Base-by-base conservation (phyloP, 1,140 invertebrate genomes). In the Druon quercuslanigerum region DNA sequence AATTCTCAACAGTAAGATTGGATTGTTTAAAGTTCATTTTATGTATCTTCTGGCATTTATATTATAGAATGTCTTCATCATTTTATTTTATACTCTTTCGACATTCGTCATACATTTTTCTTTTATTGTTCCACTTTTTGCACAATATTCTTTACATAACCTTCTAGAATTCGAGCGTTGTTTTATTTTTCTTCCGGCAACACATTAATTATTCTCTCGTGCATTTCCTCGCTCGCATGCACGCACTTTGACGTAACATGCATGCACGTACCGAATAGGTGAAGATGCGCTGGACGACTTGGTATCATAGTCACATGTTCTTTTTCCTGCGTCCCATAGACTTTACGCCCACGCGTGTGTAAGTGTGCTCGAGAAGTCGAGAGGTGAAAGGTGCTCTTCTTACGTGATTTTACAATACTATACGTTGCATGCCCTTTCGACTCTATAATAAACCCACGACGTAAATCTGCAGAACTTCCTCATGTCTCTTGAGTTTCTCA, bases 351-450 rank as follows among this genome's bases (percentile, higher is more conserved):
- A 66, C 71, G 74, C 74, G 70, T 14, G 75, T 66, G 51, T 50
- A 17, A 50, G 25, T 70, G 71, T 46, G 51, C 40, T 17, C 57
- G 56, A 56, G 60, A 82, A 57, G 50, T 52, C 20, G 74, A 70
- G 85, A 88, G 87, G 86, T 86, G 85, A 88, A 87, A 87, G 85
- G 85, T 88, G 84, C 86, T 89, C 86, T 85, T 88, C 86, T 89
- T 88, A 89, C 85, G 87, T 87, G 87, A 89, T 85, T 88, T 82
- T 85, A 87, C 83, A 87, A 86, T 87, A 82, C 82, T 74, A 78
- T 60, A 51, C 71, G 25, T 33, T 46, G 74, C 50, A 76, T 88
- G 86, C 83, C 85, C 86, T 87, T 87, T 88, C 81, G 76, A 76
- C 60, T 74, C 72, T 78, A 46, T 46, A 84, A 84, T 84, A 84